These are phyloP conservation scores for Mormyrus lacerda DNA, from an alignment of 2,113 vertebrate species.

Conservation along the genomic window DNA sequence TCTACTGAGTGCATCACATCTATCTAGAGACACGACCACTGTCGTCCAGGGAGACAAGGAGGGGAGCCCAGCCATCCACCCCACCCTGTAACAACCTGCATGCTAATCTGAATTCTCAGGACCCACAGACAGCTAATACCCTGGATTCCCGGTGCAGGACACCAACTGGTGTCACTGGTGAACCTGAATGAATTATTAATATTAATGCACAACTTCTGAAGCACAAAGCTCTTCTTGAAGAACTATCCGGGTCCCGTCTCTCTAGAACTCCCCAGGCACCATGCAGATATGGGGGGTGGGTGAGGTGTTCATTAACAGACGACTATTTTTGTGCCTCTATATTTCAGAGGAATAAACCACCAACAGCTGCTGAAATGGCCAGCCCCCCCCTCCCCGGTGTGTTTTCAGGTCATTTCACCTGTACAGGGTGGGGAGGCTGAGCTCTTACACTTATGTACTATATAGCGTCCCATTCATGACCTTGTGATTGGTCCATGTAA, in stretches of 20 bases:
- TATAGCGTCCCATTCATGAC: neutral
- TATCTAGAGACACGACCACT: neutral
- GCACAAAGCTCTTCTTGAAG: neutral
- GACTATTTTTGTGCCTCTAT: neutral
- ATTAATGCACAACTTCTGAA: neutral
- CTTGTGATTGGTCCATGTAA: neutral
- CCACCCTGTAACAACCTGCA: neutral
- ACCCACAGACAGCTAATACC: neutral
- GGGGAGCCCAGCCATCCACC: neutral
- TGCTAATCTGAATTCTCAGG: neutral
- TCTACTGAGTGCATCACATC: neutral
- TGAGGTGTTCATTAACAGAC: neutral
- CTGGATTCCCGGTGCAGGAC: neutral
- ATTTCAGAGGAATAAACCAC: neutral
- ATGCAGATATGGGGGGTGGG: neutral
- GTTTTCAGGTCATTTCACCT: neutral
- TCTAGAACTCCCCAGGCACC: neutral
- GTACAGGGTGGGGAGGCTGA: neutral
- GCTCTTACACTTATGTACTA: neutral
- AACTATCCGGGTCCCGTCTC: neutral
- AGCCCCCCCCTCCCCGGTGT: neutral
- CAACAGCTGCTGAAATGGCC: neutral
- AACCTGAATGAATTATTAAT: neutral
- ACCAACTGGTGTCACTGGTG: neutral
- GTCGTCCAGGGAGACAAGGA: neutral